phyloP scores from a whole-genome alignment of 2,113 vertebrate species.

The Sakesphorus luctuosus region DNA sequence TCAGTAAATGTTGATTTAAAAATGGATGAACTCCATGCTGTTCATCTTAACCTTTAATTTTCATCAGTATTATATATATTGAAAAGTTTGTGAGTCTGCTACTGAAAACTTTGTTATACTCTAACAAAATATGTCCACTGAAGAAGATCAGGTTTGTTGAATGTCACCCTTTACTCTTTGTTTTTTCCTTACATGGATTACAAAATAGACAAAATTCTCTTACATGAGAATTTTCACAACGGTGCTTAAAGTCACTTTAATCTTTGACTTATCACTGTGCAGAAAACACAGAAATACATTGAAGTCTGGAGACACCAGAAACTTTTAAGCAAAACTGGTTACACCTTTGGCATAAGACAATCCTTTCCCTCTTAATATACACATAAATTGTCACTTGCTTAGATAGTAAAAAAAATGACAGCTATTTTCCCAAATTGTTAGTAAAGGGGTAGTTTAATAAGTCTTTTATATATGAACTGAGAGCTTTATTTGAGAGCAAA shows the following conservation, averaged over 20 bases:
- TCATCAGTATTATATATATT: conserved; percentile 56
- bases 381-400: background rate
- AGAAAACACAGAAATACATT: conserved; percentile 34
- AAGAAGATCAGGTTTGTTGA: conserved; percentile 50
- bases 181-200: background rate
- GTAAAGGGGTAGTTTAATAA: background rate
- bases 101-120: conserved; percentile 34
- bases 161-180: background rate
- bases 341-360: background rate
- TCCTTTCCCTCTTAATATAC: background rate
- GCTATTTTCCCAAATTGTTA: background rate
- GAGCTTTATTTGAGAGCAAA: background rate
- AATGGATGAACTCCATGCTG: conserved; percentile 51
- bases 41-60: conserved; percentile 58
- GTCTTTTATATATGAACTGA: background rate
- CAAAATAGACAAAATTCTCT: too few relatives aligned
- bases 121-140: conserved; percentile 13
- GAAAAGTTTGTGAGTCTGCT: background rate
- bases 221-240: background rate
- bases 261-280: background rate
- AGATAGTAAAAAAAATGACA: background rate
- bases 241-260: background rate
- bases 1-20: conserved; percentile 69
- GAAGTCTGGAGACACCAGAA: background rate
- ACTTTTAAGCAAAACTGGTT: background rate